Evolutionary conservation across 2,113 vertebrate species (phyloP).

Genomic region (Budorcas taxicolor): DNA sequence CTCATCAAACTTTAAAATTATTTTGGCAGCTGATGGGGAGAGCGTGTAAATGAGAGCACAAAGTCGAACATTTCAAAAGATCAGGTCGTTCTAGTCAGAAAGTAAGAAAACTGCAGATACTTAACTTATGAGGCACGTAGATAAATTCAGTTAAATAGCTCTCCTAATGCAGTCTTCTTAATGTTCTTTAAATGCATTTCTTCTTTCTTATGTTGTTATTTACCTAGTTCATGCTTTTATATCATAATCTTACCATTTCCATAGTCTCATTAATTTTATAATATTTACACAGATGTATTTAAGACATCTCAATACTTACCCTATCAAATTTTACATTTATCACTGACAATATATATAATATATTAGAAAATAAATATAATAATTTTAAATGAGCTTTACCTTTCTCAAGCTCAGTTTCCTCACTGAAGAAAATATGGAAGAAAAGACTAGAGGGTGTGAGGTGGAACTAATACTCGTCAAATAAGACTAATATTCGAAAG

Average conservation of each 20-base stretch:
- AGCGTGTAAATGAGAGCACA: background rate
- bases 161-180: background rate
- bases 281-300: background rate
- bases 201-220: background rate
- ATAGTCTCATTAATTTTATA: background rate
- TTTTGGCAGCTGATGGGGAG: background rate
- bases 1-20: conserved; percentile 13
- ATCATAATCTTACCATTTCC: background rate
- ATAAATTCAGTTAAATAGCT: background rate
- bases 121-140: background rate
- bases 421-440: background rate
- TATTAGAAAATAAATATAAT: background rate
- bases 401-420: background rate
- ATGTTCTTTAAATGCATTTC: background rate
- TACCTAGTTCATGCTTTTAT: background rate
- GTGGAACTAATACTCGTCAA: background rate
- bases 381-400: background rate
- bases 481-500: background rate
- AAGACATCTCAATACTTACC: background rate
- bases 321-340: background rate
- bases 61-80: background rate
- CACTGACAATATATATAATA: background rate
- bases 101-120: background rate
- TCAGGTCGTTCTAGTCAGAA: background rate
- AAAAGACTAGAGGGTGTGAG: background rate